Evolutionary conservation across 2,888 invertebrate species (phyloP), one percentile per base, ranked within the genome.

Genomic region (Panorpa germanica): DNA sequence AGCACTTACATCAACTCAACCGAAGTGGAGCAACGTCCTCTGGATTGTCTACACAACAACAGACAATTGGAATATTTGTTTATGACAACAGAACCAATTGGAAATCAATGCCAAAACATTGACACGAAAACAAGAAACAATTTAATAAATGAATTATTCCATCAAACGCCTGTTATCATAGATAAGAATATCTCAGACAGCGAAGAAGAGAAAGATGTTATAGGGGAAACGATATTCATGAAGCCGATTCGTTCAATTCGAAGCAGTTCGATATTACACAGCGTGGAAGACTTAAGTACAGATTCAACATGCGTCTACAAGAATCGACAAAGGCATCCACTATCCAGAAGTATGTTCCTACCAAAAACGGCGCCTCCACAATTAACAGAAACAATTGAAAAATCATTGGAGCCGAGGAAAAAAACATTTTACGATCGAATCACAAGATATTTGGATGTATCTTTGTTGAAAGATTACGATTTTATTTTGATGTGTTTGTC

Each of bases 221-320:
- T 64, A 41, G 64, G 63, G 11, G 62, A 63, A 39, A 55, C 56
- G 7, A 52, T 62, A 14, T 56, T 55, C 23, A 54, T 61, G 41
- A 63, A 62, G 35, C 62, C 63, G 21, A 62, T 63, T 38, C 59
- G 71, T 2, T 70, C 72, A 14, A 71, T 72, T 3, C 58, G 74
- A 6, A 74, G 74, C 7, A 73, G 74, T 0, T 73, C 73, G 3
- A 63, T 75, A 30, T 54, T 75, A 5, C 75, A 76, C 45, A 75
- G 75, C 2, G 74, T 76, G 0, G 76, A 76, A 45, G 77, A 76
- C 42, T 52, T 76, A 8, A 72, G 70, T 26, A 75, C 76, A 0
- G 75, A 75, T 51, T 74, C 74, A 9, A 76, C 76, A 0, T 75
- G 75, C 45, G 72, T 75, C 0, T 74, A 75, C 45, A 74, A 75